Evolutionary conservation across 2,113 vertebrate species (phyloP).

Genomic region (Tachuris rubrigastra): DNA sequence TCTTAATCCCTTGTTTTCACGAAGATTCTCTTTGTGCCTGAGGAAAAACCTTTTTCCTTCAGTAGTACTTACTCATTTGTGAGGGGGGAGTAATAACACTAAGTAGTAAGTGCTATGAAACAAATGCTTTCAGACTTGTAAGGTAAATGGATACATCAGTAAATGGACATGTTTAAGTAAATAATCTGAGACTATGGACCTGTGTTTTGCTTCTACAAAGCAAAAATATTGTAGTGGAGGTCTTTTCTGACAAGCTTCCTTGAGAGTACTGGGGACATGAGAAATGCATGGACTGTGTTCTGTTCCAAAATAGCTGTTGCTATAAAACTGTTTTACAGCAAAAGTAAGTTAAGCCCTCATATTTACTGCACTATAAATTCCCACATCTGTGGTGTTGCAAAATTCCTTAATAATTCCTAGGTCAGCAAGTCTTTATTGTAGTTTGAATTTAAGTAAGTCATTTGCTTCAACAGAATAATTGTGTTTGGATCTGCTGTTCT

Average conservation of each 20-base stretch:
- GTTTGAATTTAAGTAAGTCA: neutral
- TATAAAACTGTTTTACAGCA: neutral
- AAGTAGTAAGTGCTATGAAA: neutral
- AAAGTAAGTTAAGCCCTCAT: neutral
- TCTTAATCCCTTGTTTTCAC: neutral
- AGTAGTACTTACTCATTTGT: neutral
- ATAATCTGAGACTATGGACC: neutral
- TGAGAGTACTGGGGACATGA: neutral
- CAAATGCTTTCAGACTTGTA: neutral
- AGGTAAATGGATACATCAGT: neutral
- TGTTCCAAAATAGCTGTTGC: neutral
- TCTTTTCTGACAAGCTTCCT: neutral
- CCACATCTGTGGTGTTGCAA: neutral
- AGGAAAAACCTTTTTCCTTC: neutral
- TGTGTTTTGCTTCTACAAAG: neutral
- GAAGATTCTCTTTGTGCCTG: neutral
- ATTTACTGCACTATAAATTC: neutral
- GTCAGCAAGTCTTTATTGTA: neutral
- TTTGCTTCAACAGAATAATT: neutral
- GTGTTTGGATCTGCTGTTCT: neutral
- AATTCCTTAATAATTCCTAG: neutral
- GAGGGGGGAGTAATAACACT: neutral
- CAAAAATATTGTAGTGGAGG: neutral
- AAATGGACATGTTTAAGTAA: neutral
- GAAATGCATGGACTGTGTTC: neutral